Percentiles rank a stretch among this genome's conserved stretches.
phyloP scores from a whole-genome alignment of 2,113 vertebrate species.

The Ictalurus furcatus region DNA sequence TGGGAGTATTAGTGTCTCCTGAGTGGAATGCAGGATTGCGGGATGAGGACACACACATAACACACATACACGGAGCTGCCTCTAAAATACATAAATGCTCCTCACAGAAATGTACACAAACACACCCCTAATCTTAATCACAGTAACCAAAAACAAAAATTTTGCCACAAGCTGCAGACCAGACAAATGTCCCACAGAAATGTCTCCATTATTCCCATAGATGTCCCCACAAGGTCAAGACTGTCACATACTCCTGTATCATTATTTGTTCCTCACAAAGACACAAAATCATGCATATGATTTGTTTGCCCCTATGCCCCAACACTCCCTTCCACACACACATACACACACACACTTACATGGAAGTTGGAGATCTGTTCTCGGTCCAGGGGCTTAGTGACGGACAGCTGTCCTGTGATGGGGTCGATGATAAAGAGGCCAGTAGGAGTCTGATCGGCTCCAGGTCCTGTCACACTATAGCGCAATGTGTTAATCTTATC shows the following conservation, averaged over 20 bases:
- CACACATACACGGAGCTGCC: neutral
- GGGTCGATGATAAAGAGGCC: conserved; percentile 97
- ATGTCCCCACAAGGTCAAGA: neutral
- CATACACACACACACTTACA: conserved; percentile 73
- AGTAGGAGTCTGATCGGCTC: conserved; percentile 92
- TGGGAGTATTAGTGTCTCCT: conserved; percentile 39
- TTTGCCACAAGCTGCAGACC: neutral
- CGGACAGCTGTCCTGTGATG: conserved; percentile 91
- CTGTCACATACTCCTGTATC: neutral
- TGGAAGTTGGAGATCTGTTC: conserved; percentile 95
- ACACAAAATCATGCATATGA: neutral
- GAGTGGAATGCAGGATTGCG: conserved; percentile 27
- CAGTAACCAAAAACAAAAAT: neutral
- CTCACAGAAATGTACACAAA: neutral
- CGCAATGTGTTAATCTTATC: conserved; percentile 90
- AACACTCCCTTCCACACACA: neutral
- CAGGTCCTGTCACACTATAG: conserved; percentile 95
- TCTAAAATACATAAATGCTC: neutral
- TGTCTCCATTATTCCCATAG: too few species aligned
- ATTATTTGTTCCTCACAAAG: neutral
- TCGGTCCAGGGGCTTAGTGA: conserved; percentile 93
- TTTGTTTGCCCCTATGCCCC: too few species aligned
- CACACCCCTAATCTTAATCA: neutral
- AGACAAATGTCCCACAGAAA: too few species aligned
- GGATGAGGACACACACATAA: conserved; percentile 25